Conservation (phyloP, 2,888 invertebrate genomes). For the Nudaria mundana region DNA sequence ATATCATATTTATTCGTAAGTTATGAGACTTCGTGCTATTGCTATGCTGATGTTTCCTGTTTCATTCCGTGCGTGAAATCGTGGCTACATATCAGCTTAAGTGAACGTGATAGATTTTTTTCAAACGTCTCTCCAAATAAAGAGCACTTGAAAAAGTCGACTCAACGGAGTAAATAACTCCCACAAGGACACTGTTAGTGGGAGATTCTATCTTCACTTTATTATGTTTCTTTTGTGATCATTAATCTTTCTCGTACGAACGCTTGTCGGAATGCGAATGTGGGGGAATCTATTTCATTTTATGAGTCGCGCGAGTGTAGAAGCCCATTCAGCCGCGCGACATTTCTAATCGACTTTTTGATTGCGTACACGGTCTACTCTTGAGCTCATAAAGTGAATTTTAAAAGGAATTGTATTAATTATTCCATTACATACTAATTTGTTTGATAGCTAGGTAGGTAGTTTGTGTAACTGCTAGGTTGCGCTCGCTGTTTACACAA, state of each 20-base stretch:
- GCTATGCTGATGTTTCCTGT: conserved; percentile 1
- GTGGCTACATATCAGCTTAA: conserved; percentile 23
- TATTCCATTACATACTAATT: background rate
- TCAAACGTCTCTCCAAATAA: conserved; percentile 57
- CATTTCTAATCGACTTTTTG: conserved; percentile 81
- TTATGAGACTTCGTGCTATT: conserved; percentile 15
- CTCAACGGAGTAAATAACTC: conserved; percentile 75
- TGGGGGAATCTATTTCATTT: conserved; percentile 81
- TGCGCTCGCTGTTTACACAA: too few species aligned
- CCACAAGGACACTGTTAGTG: conserved; percentile 81
- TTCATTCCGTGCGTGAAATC: conserved; percentile 16
- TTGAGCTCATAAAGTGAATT: conserved; percentile 45
- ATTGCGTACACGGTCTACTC: conserved; percentile 69
- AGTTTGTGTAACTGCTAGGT: too few species aligned
- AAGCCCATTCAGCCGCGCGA: conserved; percentile 75
- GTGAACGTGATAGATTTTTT: conserved; percentile 37
- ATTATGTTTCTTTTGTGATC: conserved; percentile 82
- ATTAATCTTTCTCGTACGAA: conserved; percentile 82
- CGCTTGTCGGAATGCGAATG: conserved; percentile 82
- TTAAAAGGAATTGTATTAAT: conserved; percentile 19
- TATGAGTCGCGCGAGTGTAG: conserved; percentile 78
- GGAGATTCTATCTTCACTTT: conserved; percentile 80
- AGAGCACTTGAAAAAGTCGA: conserved; percentile 75
- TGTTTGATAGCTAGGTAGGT: too few species aligned
- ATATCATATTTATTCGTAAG: conserved; percentile 33